phyloP scores from a whole-genome alignment of 2,797 vertebrate species.

The Halcyon leucocephala region DNA sequence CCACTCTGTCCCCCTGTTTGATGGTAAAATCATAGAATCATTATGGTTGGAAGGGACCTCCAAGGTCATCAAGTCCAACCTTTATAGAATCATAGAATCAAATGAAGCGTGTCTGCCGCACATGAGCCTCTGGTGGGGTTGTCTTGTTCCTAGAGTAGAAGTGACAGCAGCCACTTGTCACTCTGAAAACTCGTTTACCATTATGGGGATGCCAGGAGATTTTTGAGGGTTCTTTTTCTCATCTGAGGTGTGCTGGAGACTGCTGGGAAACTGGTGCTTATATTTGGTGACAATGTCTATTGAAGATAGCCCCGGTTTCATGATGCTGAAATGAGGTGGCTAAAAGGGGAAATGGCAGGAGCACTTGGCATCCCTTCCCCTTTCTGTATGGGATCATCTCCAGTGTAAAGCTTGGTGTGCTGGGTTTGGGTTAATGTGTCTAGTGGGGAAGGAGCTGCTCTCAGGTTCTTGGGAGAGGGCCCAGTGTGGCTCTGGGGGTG shows the following conservation, averaged over 20 bases:
- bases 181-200: not conserved
- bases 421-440: not conserved
- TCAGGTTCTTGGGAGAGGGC: not conserved
- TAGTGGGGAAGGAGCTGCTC: not conserved
- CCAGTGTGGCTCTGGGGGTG: not conserved
- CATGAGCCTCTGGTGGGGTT: not conserved
- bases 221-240: not conserved
- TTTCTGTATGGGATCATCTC: not conserved
- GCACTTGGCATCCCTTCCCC: not conserved
- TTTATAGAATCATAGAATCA: no score
- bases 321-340: not conserved
- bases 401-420: not conserved
- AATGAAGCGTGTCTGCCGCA: not conserved
- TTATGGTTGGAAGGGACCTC: no score
- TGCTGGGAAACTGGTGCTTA: not conserved
- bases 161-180: not conserved
- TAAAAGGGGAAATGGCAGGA: not conserved
- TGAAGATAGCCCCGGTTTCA: not conserved
- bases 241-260: not conserved
- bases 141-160: not conserved
- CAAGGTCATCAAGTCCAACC: no score
- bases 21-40: not conserved
- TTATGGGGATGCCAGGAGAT: not conserved
- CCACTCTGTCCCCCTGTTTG: not conserved
- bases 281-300: not conserved